Conservation (phyloP, 2,888 invertebrate species). For the Chrysopilus asiliformis region DNA sequence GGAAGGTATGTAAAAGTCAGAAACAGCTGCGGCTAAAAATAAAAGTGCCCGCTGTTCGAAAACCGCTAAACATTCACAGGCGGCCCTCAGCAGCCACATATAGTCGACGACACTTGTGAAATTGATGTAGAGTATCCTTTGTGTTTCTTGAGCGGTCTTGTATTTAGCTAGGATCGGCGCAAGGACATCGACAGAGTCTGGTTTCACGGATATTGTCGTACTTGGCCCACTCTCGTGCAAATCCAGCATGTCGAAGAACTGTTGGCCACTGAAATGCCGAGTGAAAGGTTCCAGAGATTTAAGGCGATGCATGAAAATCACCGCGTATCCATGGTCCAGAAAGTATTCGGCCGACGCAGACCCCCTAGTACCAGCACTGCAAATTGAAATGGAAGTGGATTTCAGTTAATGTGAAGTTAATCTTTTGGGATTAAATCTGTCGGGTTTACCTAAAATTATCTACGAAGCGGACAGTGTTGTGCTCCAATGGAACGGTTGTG, state of each 20-base stretch:
- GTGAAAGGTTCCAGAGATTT: constrained; percentile 87
- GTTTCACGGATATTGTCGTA: constrained; percentile 54
- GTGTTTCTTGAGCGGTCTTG: constrained; percentile 61
- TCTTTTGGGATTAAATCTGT: too few relatives aligned
- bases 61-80: constrained; percentile 60
- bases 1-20: constrained; percentile 94
- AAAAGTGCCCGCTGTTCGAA: constrained; percentile 59
- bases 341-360: constrained; percentile 94
- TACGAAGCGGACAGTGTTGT: constrained; percentile 93
- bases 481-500: constrained; percentile 91
- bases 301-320: constrained; percentile 84
- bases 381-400: too few relatives aligned
- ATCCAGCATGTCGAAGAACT: constrained; percentile 66
- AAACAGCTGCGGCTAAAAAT: constrained; percentile 97
- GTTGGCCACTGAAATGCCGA: constrained; percentile 69
- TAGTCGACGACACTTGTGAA: constrained; percentile 86
- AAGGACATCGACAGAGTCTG: constrained; percentile 57
- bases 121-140: constrained; percentile 58
- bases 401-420: too few relatives aligned
- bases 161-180: constrained; percentile 61
- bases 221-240: constrained; percentile 47
- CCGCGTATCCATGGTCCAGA: constrained; percentile 72
- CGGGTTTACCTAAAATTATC: too few relatives aligned
- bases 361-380: constrained; percentile 90
- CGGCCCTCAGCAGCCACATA: constrained; percentile 75